phyloP scores from a whole-genome alignment of 2,888 invertebrate species.

The Oscheius myriophilus region DNA sequence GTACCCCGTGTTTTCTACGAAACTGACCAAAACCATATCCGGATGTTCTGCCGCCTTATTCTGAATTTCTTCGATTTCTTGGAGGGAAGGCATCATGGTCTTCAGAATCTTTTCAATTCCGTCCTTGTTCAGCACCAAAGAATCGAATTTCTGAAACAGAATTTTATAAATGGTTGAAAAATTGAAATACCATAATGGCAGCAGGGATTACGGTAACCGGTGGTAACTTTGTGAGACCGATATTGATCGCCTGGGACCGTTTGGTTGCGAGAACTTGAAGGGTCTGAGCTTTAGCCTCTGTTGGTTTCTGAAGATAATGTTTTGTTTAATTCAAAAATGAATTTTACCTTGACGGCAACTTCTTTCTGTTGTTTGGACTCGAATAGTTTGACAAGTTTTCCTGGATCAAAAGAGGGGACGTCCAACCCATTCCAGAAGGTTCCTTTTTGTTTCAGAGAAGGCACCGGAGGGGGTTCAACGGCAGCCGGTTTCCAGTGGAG shows the following conservation, averaged over 20 bases:
- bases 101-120: conserved; percentile 84
- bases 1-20: no score
- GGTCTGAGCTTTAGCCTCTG: conserved; percentile 81
- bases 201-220: conserved; percentile 96
- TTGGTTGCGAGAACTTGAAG: conserved; percentile 91
- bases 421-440: conserved; percentile 89
- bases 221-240: conserved; percentile 97
- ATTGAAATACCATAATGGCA: conserved; percentile 75
- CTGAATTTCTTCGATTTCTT: conserved; percentile 72
- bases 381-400: conserved; percentile 93
- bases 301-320: conserved; percentile 41
- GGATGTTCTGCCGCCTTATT: conserved; percentile 80
- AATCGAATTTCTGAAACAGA: conserved; percentile 90
- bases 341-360: conserved; percentile 52
- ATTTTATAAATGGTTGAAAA: background rate
- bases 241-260: conserved; percentile 97
- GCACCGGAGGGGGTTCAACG: conserved; percentile 64
- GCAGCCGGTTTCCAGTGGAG: conserved; percentile 92
- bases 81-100: conserved; percentile 89
- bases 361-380: conserved; percentile 89
- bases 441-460: conserved; percentile 64
- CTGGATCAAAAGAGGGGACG: conserved; percentile 84
- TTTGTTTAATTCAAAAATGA: background rate
- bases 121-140: conserved; percentile 94
- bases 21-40: conserved; percentile 81